Evolutionary conservation across 2,113 vertebrate genomes (phyloP).

Genomic region (Gulo gulo): DNA sequence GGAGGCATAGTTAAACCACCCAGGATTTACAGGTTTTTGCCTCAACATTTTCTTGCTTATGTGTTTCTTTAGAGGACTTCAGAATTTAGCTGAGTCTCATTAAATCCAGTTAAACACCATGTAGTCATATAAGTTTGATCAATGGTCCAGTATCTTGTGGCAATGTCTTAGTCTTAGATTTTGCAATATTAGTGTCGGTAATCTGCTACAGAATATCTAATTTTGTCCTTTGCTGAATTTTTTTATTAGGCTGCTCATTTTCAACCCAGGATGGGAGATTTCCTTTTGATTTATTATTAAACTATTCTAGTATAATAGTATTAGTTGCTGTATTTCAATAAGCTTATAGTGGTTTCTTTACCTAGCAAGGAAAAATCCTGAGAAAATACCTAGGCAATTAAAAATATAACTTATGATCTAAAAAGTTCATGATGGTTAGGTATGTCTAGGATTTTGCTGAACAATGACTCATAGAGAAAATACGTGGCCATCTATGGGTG

Average conservation of each 20-base stretch:
- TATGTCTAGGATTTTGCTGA: not conserved
- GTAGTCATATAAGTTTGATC: not conserved
- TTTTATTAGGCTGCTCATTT: constrained; percentile 33
- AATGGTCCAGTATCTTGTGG: not conserved
- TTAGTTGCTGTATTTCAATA: constrained; percentile 38
- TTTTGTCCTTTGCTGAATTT: not conserved
- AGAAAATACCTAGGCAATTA: constrained; percentile 23
- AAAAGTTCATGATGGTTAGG: not conserved
- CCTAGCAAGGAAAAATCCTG: not conserved
- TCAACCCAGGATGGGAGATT: not conserved
- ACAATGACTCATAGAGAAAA: constrained; percentile 11
- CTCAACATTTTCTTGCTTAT: not conserved
- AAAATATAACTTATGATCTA: not conserved
- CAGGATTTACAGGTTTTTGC: not conserved
- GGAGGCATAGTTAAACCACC: not conserved
- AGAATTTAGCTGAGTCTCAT: not conserved
- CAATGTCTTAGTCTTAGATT: not conserved
- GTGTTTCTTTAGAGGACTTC: not conserved
- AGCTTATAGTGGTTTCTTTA: not conserved
- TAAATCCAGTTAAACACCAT: not conserved
- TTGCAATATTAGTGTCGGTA: not conserved
- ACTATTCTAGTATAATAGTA: not conserved
- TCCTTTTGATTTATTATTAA: constrained; percentile 2
- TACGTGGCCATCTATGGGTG: not conserved
- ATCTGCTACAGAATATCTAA: not conserved